phyloP scores from a whole-genome alignment of 2,888 invertebrate genomes.

The Eurois occulta region DNA sequence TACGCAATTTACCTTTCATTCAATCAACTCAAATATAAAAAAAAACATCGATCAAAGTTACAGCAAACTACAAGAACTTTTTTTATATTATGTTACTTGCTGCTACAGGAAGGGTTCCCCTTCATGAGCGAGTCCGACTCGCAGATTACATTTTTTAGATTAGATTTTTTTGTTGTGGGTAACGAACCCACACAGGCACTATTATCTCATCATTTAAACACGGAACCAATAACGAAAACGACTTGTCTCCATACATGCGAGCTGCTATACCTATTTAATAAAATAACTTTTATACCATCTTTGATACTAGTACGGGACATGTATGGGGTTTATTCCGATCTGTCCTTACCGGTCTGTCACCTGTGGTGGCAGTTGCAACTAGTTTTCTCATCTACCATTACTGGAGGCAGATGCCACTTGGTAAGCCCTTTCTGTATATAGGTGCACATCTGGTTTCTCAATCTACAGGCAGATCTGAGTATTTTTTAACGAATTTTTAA shows the following conservation, averaged over 20 bases:
- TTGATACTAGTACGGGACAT: neutral
- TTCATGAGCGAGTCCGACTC: too few species aligned
- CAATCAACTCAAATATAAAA: too few species aligned
- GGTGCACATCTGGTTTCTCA: too few species aligned
- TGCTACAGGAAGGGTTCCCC: too few species aligned
- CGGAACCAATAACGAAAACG: slow-evolving; percentile 1
- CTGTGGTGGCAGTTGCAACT: neutral
- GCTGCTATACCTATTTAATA: neutral
- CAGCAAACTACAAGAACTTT: too few species aligned
- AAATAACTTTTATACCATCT: neutral
- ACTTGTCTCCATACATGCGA: neutral
- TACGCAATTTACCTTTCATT: too few species aligned
- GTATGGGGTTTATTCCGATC: neutral
- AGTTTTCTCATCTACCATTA: neutral
- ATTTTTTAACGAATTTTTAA: neutral
- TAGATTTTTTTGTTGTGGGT: too few species aligned
- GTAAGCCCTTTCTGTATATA: neutral
- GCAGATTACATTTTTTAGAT: too few species aligned
- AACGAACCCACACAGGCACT: too few species aligned
- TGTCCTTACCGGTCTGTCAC: neutral
- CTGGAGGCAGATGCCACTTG: neutral
- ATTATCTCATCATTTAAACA: slow-evolving; percentile 10
- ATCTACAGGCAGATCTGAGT: neutral
- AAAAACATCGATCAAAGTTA: too few species aligned
- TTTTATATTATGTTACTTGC: too few species aligned